Conservation (phyloP, 2,113 vertebrate genomes). For the Xenopus borealis region DNA sequence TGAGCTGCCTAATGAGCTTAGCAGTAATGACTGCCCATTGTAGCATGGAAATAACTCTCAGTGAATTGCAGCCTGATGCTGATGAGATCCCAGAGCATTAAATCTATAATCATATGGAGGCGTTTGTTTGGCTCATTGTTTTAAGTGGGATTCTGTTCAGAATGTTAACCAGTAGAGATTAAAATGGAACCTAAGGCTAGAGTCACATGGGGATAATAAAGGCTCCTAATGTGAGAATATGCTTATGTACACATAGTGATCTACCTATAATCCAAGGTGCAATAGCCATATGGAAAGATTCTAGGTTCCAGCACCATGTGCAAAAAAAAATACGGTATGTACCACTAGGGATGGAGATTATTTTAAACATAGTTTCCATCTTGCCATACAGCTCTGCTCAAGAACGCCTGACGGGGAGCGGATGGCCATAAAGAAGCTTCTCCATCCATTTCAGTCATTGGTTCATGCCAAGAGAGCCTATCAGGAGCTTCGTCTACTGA, state of each 20-base stretch:
- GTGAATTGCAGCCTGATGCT: background rate
- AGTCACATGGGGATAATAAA: too few relatives aligned
- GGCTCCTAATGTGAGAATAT: too few relatives aligned
- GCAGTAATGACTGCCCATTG: constrained; percentile 18
- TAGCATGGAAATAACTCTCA: constrained; percentile 27
- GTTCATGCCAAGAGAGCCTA: constrained; percentile 71
- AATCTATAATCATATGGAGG: constrained; percentile 2
- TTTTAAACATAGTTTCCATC: too few relatives aligned
- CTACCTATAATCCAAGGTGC: too few relatives aligned
- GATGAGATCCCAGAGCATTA: background rate
- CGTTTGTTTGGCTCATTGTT: constrained; percentile 3
- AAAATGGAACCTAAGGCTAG: background rate
- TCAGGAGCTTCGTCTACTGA: constrained; percentile 71
- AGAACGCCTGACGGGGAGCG: constrained; percentile 67
- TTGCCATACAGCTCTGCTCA: constrained; percentile 57
- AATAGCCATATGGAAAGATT: too few relatives aligned
- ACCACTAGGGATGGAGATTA: too few relatives aligned
- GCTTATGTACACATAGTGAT: too few relatives aligned
- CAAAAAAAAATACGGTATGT: too few relatives aligned
- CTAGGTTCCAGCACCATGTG: too few relatives aligned
- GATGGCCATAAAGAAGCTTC: constrained; percentile 76
- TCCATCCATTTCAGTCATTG: constrained; percentile 75
- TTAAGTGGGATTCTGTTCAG: background rate
- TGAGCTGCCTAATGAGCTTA: constrained; percentile 20
- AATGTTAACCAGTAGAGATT: background rate